phyloP scores from a whole-genome alignment of 2,113 vertebrate species.

The Halcyon malimbica region DNA sequence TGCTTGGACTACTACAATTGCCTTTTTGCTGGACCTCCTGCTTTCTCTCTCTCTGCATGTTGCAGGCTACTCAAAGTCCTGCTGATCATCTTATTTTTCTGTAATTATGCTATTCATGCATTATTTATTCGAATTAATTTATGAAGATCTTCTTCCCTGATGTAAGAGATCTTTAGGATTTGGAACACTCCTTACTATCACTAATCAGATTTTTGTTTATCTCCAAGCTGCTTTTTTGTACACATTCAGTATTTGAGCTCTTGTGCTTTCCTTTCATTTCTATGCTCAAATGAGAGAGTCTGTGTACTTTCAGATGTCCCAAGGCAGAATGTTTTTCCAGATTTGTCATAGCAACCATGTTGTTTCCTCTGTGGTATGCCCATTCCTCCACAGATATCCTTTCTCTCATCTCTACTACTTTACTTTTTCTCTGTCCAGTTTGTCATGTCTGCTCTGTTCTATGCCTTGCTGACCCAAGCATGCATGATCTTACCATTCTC shows the following conservation, averaged over 20 bases:
- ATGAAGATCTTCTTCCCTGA: neutral
- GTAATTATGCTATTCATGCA: neutral
- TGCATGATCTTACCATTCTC: neutral
- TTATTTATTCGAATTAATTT: neutral
- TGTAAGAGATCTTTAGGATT: neutral
- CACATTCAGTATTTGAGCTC: neutral
- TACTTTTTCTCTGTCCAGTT: neutral
- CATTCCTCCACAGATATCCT: neutral
- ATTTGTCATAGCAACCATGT: fast-evolving
- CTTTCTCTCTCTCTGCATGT: neutral
- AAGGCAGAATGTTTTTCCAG: neutral
- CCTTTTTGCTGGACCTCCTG: neutral
- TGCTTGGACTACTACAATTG: neutral
- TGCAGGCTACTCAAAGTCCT: neutral
- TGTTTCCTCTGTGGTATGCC: neutral
- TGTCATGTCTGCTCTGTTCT: neutral
- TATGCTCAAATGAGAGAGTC: neutral
- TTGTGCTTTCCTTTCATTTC: neutral
- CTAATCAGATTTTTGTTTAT: neutral
- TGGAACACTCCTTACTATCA: neutral
- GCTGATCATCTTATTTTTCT: neutral
- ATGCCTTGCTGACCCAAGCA: neutral
- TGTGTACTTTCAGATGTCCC: neutral
- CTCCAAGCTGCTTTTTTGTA: neutral
- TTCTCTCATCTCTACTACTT: neutral